Conservation (phyloP, 2,113 vertebrate species). For the Thymallus thymallus region DNA sequence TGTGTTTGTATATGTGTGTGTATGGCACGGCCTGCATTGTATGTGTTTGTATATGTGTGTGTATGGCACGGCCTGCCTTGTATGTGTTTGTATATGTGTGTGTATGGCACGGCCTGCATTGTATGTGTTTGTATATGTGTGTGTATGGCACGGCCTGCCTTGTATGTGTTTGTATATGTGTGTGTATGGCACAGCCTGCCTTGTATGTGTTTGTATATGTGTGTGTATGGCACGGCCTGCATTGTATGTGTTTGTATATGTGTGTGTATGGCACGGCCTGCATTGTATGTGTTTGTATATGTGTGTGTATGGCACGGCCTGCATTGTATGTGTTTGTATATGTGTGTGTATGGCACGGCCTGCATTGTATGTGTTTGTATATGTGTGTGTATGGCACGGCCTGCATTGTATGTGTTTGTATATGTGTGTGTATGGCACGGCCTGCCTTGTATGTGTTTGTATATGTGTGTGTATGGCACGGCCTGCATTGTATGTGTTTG, state of each 20-base stretch:
- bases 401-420: no score
- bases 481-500: background rate
- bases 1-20: background rate
- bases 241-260: background rate
- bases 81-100: background rate
- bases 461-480: conserved; percentile 8
- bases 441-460: no score
- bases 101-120: conserved; percentile 1
- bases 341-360: conserved; percentile 8
- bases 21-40: background rate
- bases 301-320: conserved; percentile 7
- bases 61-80: conserved; percentile 2
- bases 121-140: background rate
- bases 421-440: conserved; percentile 9
- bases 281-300: background rate
- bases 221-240: conserved; percentile 6
- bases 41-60: background rate
- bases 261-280: conserved; percentile 5
- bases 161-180: background rate
- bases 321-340: no score
- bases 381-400: conserved; percentile 8
- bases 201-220: background rate
- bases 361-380: no score
- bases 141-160: conserved; percentile 2
- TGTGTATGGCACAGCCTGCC: conserved; percentile 3